Evolutionary conservation across 2,113 vertebrate species (phyloP), one percentile per base, ranked within the genome.

Genomic region (Calonectris borealis): DNA sequence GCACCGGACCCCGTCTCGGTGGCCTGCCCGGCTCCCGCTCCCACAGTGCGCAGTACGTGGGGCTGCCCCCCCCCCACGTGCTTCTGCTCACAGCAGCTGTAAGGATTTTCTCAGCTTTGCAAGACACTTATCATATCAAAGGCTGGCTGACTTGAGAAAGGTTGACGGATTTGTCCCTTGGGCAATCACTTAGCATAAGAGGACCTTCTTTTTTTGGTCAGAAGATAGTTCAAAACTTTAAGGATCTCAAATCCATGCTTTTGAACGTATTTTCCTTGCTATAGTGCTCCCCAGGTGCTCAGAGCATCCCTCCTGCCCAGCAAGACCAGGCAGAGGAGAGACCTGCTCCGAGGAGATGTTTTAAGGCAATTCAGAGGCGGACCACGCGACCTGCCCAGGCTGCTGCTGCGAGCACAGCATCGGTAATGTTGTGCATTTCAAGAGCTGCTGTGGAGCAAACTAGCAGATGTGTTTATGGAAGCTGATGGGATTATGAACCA

Each of bases 401-500:
- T 58, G 36, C 55, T n/a, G 72, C 57, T 19, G 17, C 61, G 13
- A 34, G 51, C 55, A 6, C 6, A 1, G 51, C 55, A 6, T 2
- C 26, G 2, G 5, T 0, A 29, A 3, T 3, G 0, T 0, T 1
- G 1, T 3, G 46, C 7, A 3, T 27, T 16, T 10, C 5, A 12
- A 19, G 61, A 52, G 51, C 62, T 70, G 13, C 52, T 7, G 61
- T 0, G 4, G 51, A 46, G 72, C 13, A 4, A 27, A 62, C 36
- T 4, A 51, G 72, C 51, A 55, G 83, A 58, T 21, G 75, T 3
- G 68, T 4, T 48, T 36, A 3, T 36, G 82, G 69, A 64, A 49
- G 42, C 69, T 84, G 79, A 66, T 29, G 88, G 55, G 88, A 89
- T 96, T 93, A 72, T 0, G 5, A 57, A 7, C 3, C 76, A 34